Evolutionary conservation across 1,140 invertebrate species (phyloP).

Genomic region (Chironomus tepperi): DNA sequence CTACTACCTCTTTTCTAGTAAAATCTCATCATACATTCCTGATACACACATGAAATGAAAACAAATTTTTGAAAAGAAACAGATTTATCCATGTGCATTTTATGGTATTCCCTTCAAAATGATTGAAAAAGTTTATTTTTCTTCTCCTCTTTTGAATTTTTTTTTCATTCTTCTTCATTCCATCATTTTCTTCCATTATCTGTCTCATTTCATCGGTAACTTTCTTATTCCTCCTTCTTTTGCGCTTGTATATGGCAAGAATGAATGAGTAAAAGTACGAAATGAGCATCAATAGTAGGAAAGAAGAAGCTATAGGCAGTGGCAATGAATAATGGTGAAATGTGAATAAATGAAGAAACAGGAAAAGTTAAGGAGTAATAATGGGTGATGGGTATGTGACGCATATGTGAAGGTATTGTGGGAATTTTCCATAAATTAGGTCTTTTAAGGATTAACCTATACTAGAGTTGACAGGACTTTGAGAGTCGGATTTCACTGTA

Average conservation of each 20-base stretch:
- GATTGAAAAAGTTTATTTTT: slow-evolving; percentile 12
- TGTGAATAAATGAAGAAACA: background rate
- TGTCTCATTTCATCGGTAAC: background rate
- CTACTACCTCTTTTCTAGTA: too few relatives aligned
- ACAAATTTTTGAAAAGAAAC: background rate
- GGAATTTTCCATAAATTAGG: too few relatives aligned
- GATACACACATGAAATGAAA: too few relatives aligned
- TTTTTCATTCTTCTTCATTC: background rate
- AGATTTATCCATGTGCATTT: slow-evolving; percentile 19
- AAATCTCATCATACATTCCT: too few relatives aligned
- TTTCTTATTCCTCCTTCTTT: background rate
- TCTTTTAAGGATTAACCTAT: too few relatives aligned
- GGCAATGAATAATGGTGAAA: background rate
- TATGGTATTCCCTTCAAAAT: slow-evolving; percentile 5
- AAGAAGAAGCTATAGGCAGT: background rate
- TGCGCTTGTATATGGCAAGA: background rate
- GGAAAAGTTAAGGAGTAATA: background rate
- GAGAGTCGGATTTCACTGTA: too few relatives aligned
- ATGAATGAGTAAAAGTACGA: too few relatives aligned
- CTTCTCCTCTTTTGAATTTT: background rate
- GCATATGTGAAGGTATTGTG: too few relatives aligned
- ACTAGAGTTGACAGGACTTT: too few relatives aligned
- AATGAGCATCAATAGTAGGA: background rate
- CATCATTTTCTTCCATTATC: slow-evolving; percentile 1
- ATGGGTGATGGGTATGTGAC: background rate